Conservation (phyloP, 2,888 invertebrate genomes). For the Lithophane socia region DNA sequence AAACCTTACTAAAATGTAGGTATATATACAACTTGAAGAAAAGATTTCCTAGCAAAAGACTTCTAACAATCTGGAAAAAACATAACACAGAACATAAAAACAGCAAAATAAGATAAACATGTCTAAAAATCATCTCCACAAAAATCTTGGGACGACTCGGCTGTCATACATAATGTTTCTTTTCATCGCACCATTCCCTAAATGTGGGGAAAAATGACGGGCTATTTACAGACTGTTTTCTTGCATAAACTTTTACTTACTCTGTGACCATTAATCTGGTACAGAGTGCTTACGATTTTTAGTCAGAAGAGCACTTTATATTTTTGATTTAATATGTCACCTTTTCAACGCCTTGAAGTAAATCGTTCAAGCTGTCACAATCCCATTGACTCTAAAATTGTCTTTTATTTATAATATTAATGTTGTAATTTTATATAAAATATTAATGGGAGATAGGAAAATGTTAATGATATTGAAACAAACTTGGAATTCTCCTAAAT, state of each 20-base stretch:
- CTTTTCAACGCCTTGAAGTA: neutral
- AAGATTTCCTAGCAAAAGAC: neutral
- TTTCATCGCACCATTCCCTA: conserved; percentile 41
- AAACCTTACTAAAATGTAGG: neutral
- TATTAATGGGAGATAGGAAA: neutral
- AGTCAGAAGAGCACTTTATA: conserved; percentile 3
- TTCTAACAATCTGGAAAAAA: neutral
- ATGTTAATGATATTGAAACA: conserved; percentile 10
- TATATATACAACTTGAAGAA: neutral
- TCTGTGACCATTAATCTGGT: conserved; percentile 34
- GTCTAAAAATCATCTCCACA: conserved; percentile 8
- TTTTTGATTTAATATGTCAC: conserved; percentile 4
- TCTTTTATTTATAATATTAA: neutral
- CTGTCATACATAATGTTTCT: conserved; percentile 51
- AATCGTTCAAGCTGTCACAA: neutral
- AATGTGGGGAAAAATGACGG: conserved; percentile 29
- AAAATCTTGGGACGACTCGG: conserved; percentile 31
- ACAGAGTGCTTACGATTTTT: conserved; percentile 19
- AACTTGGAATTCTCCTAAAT: conserved; percentile 31
- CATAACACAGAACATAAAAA: conserved; percentile 13
- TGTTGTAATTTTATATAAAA: neutral
- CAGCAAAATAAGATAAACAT: conserved; percentile 21
- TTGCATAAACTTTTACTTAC: conserved; percentile 49
- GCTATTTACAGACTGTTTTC: conserved; percentile 23
- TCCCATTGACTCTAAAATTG: neutral